These are phyloP conservation scores for Drosophila sechellia DNA, from an alignment of 1,140 invertebrate genomes.

Conservation along the genomic window DNA sequence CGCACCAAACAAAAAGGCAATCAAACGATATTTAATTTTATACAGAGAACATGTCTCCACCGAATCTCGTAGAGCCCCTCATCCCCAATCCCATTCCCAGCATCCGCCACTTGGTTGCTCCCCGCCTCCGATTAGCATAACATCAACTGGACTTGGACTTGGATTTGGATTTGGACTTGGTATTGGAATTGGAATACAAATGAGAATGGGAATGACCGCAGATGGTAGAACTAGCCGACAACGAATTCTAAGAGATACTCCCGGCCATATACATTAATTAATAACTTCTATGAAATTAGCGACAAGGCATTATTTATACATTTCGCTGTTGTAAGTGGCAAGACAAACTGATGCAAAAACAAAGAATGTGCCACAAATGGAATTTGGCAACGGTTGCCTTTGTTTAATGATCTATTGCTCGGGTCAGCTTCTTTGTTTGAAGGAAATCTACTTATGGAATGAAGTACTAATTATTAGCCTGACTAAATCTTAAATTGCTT, in stretches of 20 bases:
- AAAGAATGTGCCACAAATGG: conserved; percentile 27
- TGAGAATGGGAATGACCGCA: conserved; percentile 71
- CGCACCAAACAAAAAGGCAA: conserved; percentile 58
- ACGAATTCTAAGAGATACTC: conserved; percentile 19
- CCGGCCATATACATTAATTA: conserved; percentile 68
- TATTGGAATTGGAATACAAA: conserved; percentile 36
- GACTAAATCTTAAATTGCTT: conserved; percentile 5
- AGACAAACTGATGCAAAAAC: not conserved
- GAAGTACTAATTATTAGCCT: conserved; percentile 1
- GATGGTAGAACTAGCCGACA: conserved; percentile 14
- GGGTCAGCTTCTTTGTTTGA: not conserved
- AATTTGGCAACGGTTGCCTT: conserved; percentile 35
- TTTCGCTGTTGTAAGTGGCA: conserved; percentile 27
- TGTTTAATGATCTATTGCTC: conserved; percentile 41
- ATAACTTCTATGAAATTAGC: conserved; percentile 73
- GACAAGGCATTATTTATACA: conserved; percentile 68
- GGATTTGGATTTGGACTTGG: not conserved
- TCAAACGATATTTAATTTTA: conserved; percentile 77
- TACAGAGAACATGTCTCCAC: conserved; percentile 70
- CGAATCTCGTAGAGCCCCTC: conserved; percentile 34
- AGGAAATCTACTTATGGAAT: conserved; percentile 16
- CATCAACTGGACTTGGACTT: conserved; percentile 67
- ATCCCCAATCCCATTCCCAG: conserved; percentile 5
- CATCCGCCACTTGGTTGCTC: conserved; percentile 35
- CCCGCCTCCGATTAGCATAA: conserved; percentile 67